Base-by-base conservation (phyloP, 2,113 vertebrate species). In the Melanotaenia duboulayi region DNA sequence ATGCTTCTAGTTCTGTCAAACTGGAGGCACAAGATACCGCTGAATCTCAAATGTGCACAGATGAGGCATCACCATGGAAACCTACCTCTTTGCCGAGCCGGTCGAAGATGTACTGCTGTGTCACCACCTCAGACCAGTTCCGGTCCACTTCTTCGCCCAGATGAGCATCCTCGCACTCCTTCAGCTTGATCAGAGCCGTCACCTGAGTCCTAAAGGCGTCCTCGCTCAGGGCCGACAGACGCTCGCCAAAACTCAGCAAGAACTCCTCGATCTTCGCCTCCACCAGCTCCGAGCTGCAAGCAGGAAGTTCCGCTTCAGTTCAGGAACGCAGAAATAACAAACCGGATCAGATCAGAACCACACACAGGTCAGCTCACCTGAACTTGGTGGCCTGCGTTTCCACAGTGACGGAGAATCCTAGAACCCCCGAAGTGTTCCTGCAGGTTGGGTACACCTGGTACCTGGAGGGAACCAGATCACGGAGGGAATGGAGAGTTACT, bases 141-240 rank as follows among this genome's bases (percentile, higher is more conserved):
- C 97, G 94, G 82, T 98, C 96, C 44, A 99, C 97, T 83, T 99
- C 97, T 83, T 99, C 97, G 1, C 97, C 97, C 9, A 99, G 96
- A 74, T 98, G 96, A 0, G 96, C 95, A 55, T 99, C 97, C 87
- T 99, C 96, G 1, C 96, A 97, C 84, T 98, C 95, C 88, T 99
- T 99, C 74, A 98, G 94, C 90, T 98, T 97, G 89, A 99, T 95
- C 65, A 99, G 94, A 35, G 97, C 96, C 25, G 94, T 96, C 56
- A 97, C 96, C 95, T 99, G 97, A 14, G 95, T 95, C 63, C 74
- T 91, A 73, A 97, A 99, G 58, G 95, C 94, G 4, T 98, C 97
- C n/a, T 96, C 95, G 11, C 93, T 95, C 88, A 98, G 93, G 62
- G 88, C 90, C 51, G 83, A 85, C 44, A 99, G 87, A 86, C 95